Conservation (phyloP, 2,797 vertebrate species). For the Sebastes kiyomatsui region DNA sequence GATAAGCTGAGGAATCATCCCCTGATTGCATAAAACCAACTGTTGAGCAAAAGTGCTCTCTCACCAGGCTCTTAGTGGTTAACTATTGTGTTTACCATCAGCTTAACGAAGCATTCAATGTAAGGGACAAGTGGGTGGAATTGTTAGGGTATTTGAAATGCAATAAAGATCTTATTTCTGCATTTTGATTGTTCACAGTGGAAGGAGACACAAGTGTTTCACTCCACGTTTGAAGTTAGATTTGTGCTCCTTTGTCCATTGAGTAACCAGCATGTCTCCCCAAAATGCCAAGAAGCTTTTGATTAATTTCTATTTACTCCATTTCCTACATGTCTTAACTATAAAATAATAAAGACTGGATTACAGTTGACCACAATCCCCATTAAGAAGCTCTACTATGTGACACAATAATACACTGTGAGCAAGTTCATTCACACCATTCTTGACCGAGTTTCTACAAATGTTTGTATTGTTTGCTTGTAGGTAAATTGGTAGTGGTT, state of each 20-base stretch:
- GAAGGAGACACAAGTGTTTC: neutral
- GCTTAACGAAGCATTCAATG: neutral
- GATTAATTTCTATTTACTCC: constrained; percentile 50
- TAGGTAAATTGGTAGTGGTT: neutral
- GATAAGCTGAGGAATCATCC: constrained; percentile 55
- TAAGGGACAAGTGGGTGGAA: neutral
- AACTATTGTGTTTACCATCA: constrained; percentile 24
- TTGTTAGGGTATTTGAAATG: constrained; percentile 13
- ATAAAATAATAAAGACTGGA: constrained; percentile 57
- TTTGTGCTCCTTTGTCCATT: neutral
- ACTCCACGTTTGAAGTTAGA: neutral
- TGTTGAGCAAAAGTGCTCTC: constrained; percentile 19
- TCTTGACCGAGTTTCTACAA: neutral
- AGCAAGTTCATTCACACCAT: constrained; percentile 26
- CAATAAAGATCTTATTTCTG: neutral
- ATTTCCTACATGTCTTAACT: constrained; percentile 26
- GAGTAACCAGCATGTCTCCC: neutral
- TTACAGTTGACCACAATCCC: constrained; percentile 55
- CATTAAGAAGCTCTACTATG: constrained; percentile 38
- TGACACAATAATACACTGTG: constrained; percentile 28
- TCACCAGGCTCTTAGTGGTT: neutral
- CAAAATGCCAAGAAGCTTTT: constrained; percentile 42
- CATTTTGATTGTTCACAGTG: neutral
- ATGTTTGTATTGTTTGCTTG: constrained; percentile 18
- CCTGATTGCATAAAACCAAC: constrained; percentile 29